Evolutionary conservation across 2,113 vertebrate genomes (phyloP), one percentile per base, ranked within the genome.

Genomic region (Pleuronectes platessa): DNA sequence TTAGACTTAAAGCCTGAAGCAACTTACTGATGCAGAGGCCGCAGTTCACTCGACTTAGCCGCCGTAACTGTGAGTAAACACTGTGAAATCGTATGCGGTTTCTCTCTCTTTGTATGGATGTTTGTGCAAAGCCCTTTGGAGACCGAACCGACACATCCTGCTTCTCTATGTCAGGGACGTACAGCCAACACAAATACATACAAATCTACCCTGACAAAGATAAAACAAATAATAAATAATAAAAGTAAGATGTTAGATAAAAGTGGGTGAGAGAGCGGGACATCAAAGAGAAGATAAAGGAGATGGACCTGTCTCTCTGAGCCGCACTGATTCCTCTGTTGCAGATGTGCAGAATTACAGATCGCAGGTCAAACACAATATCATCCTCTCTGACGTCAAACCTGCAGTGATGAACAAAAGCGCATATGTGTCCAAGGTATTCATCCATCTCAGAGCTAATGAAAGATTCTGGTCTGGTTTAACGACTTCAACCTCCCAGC

Each of bases 231-330:
- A 21, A 31, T 31, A 81, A 27, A 42, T 42, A 78, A 73, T 84
- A 51, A 51, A 51, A 51, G 40, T 7, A 17, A 47, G 15, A 17
- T 47, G 45, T 47, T 13, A 13, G 45, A 47, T 47, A 17, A 47
- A 47, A 47, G 70, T 21, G 40, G 27, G 23, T n/a, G 40, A 62
- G 51, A 62, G 45, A 24, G 56, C 54, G 53, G 55, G 47, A 81
- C 80, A 80, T 85, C 76, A 76, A 79, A 87, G 76, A 68, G 23
- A 49, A 49, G 61, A 87, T 76, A 62, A 82, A 84, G 79, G 70
- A 65, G 35, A 65, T 14, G 65, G 53, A 53, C 40, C 63, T 60
- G 4, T 53, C 56, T 77, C 4, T 74, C 51, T 74, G 49, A 84
- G 60, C 56, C 35, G 23, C 47, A 37, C 53, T 49, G 56, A 73